A percentile compares a stretch with the other conserved stretches of the same genome.
These are phyloP conservation scores for Stenoptilia bipunctidactyla DNA, from an alignment of 2,888 invertebrate genomes.

Conservation along the genomic window DNA sequence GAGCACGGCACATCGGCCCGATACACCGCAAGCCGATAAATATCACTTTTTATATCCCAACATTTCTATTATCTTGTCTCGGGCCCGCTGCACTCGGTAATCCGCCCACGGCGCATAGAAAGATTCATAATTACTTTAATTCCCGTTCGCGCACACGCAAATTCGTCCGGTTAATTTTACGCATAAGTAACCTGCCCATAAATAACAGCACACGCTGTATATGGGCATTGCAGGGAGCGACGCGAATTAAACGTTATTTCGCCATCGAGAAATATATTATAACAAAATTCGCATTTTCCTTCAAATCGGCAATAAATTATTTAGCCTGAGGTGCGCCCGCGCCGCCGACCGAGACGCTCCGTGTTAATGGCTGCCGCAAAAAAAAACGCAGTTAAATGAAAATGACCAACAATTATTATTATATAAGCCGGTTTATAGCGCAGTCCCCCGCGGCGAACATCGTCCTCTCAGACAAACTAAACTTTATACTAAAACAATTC, in stretches of 20 bases:
- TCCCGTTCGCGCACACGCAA: conserved; percentile 14
- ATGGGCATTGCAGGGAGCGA: conserved; percentile 22
- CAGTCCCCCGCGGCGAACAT: conserved; percentile 14
- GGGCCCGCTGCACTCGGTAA: conserved; percentile 3
- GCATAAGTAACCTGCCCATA: conserved; percentile 20
- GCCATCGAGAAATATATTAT: conserved; percentile 31
- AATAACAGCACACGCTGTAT: conserved; percentile 19
- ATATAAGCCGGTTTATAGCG: conserved; percentile 19
- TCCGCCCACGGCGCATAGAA: neutral
- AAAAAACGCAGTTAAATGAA: conserved; percentile 38
- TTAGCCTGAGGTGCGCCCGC: conserved; percentile 42
- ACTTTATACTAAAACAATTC: conserved; percentile 2
- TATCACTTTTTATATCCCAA: conserved; percentile 26
- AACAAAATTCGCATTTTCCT: conserved; percentile 51
- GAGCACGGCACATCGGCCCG: conserved; percentile 9
- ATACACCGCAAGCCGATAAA: conserved; percentile 15
- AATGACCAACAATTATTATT: conserved; percentile 47
- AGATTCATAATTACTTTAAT: conserved; percentile 19
- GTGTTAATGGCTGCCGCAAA: conserved; percentile 35
- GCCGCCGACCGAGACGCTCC: conserved; percentile 32
- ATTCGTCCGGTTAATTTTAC: conserved; percentile 23
- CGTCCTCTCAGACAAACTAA: conserved; percentile 4
- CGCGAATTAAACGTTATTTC: conserved; percentile 16
- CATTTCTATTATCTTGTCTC: conserved; percentile 30
- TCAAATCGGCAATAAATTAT: conserved; percentile 53